Evolutionary conservation across 2,888 invertebrate genomes (phyloP).

Genomic region (Hemaris fuciformis): DNA sequence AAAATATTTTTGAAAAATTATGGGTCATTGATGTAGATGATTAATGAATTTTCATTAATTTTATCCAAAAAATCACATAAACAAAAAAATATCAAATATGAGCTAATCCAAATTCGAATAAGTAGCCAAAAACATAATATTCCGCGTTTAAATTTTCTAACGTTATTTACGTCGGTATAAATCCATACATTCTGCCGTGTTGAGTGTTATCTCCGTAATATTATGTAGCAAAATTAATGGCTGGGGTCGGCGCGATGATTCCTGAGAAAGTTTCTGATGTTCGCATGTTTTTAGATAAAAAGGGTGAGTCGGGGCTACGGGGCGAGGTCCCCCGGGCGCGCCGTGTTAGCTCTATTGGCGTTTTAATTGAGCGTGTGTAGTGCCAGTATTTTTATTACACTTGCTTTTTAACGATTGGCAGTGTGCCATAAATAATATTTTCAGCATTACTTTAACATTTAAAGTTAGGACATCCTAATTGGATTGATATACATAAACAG

Average conservation of each 20-base stretch:
- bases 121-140: neutral
- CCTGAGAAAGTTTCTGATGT: conserved; percentile 61
- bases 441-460: too few species aligned
- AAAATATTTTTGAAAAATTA: too few species aligned
- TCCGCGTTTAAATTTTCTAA: neutral
- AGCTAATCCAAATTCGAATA: too few species aligned
- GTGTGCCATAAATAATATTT: neutral
- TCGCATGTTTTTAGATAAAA: conserved; percentile 63
- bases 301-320: conserved; percentile 62
- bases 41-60: too few species aligned
- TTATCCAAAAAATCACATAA: too few species aligned
- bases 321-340: neutral
- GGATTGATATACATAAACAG: too few species aligned
- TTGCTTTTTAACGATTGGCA: neutral
- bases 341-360: conserved; percentile 7
- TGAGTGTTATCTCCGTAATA: conserved; percentile 45
- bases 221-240: conserved; percentile 60
- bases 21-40: too few species aligned
- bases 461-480: too few species aligned
- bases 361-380: conserved; percentile 5
- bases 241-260: conserved; percentile 61
- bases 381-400: neutral
- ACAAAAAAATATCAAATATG: too few species aligned
- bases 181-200: conserved; percentile 26
- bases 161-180: neutral